phyloP scores from a whole-genome alignment of 2,113 vertebrate species.

The Paracanthobrama guichenoti region DNA sequence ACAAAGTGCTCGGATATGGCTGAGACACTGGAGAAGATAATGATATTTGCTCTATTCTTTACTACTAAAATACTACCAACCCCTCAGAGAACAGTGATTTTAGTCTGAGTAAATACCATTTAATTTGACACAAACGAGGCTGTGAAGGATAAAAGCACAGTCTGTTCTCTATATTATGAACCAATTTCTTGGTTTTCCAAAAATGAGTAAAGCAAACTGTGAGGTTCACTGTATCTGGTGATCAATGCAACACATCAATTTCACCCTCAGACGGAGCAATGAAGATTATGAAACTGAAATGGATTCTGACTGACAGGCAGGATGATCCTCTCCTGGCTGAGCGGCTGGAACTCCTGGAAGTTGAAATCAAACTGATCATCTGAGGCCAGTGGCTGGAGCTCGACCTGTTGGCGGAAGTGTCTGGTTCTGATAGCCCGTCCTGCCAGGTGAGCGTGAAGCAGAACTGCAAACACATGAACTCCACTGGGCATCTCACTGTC shows the following conservation, averaged over 20 bases:
- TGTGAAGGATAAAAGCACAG: neutral
- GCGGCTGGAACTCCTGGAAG: constrained; percentile 88
- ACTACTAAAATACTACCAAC: constrained; percentile 6
- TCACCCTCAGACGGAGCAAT: neutral
- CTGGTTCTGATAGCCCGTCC: constrained; percentile 81
- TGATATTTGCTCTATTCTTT: neutral
- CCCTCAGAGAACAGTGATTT: neutral
- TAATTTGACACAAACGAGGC: neutral
- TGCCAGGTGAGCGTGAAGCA: constrained; percentile 86
- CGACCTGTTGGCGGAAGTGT: constrained; percentile 79
- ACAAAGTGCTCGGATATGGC: neutral
- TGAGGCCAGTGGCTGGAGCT: constrained; percentile 79
- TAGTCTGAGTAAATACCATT: neutral
- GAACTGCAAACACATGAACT: constrained; percentile 82
- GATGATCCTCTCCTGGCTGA: constrained; percentile 81
- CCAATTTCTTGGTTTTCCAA: neutral
- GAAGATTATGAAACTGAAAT: neutral
- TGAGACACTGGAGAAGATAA: constrained; percentile 5
- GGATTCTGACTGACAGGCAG: constrained; percentile 73
- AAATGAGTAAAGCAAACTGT: neutral
- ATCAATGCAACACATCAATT: constrained; percentile 1
- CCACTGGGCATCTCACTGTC: constrained; percentile 80
- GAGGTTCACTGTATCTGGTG: constrained; percentile 1
- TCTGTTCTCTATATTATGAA: neutral
- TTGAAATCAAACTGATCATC: constrained; percentile 88